These are phyloP conservation scores for Ditylenchus dipsaci DNA, from an alignment of 1,140 invertebrate species.

Conservation along the genomic window DNA sequence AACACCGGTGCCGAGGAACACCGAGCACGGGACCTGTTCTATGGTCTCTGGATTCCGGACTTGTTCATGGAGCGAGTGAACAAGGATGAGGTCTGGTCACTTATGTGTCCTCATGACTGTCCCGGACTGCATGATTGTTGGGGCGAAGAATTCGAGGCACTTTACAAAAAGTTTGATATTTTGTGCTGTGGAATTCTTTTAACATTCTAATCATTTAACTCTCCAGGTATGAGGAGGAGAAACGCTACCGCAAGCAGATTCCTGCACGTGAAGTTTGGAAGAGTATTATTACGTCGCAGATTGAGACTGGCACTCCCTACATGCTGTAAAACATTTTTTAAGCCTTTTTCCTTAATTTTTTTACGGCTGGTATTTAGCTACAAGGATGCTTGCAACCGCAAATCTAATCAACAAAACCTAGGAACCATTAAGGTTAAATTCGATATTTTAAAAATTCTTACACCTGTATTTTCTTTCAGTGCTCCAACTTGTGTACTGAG, in stretches of 20 bases:
- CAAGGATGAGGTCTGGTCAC: slow-evolving; percentile 77
- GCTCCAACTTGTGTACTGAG: slow-evolving; percentile 96
- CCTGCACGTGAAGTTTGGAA: slow-evolving; percentile 85
- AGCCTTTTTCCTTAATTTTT: no score
- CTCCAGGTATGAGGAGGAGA: slow-evolving; percentile 77
- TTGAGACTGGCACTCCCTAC: slow-evolving; percentile 95
- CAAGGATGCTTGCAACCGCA: slow-evolving; percentile 85
- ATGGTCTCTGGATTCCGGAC: slow-evolving; percentile 96
- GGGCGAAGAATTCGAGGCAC: slow-evolving; percentile 86
- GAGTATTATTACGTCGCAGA: slow-evolving; percentile 87
- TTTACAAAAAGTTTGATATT: slow-evolving; percentile 71
- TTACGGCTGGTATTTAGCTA: slow-evolving; percentile 18
- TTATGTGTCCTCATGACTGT: slow-evolving; percentile 93
- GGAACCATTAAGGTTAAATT: slow-evolving; percentile 78
- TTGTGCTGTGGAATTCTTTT: neutral
- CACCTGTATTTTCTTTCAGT: slow-evolving; percentile 57
- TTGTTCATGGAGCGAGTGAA: slow-evolving; percentile 95
- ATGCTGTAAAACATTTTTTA: slow-evolving; percentile 66
- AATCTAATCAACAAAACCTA: slow-evolving; percentile 96
- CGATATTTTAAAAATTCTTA: neutral
- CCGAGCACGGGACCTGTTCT: slow-evolving; percentile 91
- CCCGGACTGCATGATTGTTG: slow-evolving; percentile 83
- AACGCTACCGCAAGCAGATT: slow-evolving; percentile 71
- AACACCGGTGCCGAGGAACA: slow-evolving; percentile 90
- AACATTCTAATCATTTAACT: slow-evolving; percentile 8